These are phyloP conservation scores for Eulacestoma nigropectus DNA, from an alignment of 2,113 vertebrate species.

Conservation along the genomic window DNA sequence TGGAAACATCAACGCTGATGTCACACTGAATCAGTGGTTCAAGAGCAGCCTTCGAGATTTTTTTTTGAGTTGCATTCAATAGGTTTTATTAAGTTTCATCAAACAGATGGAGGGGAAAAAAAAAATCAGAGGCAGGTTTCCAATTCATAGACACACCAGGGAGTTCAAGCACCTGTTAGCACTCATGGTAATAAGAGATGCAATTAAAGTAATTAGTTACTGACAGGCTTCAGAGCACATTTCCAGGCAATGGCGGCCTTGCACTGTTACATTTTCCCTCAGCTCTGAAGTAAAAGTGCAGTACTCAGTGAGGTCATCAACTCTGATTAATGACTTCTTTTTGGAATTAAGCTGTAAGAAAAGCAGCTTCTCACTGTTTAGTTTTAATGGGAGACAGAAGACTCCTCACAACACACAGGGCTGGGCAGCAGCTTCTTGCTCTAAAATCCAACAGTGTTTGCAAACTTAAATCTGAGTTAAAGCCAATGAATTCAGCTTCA, in stretches of 20 bases:
- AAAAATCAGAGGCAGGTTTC: neutral
- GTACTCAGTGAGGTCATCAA: neutral
- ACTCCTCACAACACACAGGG: neutral
- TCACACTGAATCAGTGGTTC: neutral
- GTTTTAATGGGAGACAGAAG: neutral
- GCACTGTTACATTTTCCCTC: neutral
- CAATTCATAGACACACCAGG: neutral
- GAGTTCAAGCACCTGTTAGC: slow-evolving; percentile 26
- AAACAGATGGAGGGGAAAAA: neutral
- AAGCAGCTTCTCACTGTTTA: neutral
- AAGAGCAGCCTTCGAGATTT: neutral
- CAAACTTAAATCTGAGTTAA: neutral
- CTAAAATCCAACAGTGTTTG: neutral
- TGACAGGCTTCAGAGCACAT: neutral
- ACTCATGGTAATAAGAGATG: neutral
- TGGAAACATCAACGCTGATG: neutral
- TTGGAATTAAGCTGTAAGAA: neutral
- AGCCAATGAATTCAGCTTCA: neutral
- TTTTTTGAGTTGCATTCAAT: neutral
- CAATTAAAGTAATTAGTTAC: neutral
- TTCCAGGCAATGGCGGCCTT: neutral
- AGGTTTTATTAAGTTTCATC: neutral
- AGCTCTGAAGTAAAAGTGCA: neutral
- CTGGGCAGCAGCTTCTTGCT: neutral
- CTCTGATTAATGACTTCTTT: neutral